Evolutionary conservation across 1,140 invertebrate genomes (phyloP).

Genomic region (Lordiphosa stackelbergi): DNA sequence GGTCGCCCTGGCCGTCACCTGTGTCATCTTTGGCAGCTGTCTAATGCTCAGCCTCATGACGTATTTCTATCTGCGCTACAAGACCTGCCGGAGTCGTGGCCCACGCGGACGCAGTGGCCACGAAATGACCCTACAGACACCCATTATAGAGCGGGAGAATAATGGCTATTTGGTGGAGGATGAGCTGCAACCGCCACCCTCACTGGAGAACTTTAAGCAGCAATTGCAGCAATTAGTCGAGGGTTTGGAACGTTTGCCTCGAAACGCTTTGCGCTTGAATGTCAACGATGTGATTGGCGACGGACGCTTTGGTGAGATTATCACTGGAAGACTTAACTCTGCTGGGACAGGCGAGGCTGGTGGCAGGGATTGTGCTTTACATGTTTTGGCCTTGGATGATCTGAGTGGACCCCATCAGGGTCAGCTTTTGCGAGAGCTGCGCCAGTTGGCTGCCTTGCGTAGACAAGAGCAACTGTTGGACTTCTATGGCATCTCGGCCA

Average conservation of each 20-base stretch:
- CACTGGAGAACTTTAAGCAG: slow-evolving; percentile 84
- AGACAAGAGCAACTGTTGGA: slow-evolving; percentile 85
- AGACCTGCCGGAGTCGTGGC: slow-evolving; percentile 78
- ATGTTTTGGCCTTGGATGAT: slow-evolving; percentile 78
- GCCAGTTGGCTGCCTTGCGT: slow-evolving; percentile 83
- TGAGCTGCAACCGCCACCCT: slow-evolving; percentile 77
- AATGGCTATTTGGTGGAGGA: slow-evolving; percentile 86
- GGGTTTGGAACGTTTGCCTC: slow-evolving; percentile 81
- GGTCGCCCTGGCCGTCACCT: slow-evolving; percentile 80
- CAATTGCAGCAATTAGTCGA: slow-evolving; percentile 77
- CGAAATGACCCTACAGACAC: slow-evolving; percentile 83
- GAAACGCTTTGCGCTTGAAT: slow-evolving; percentile 83
- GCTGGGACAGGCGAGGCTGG: slow-evolving; percentile 15
- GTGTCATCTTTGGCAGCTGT: slow-evolving; percentile 80
- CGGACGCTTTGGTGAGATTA: slow-evolving; percentile 87
- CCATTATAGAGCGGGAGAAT: slow-evolving; percentile 84
- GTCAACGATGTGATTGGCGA: slow-evolving; percentile 82
- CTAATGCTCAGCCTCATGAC: slow-evolving; percentile 80
- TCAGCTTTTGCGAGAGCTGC: slow-evolving; percentile 85
- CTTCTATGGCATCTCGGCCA: slow-evolving; percentile 88
- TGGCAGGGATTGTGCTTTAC: slow-evolving; percentile 57
- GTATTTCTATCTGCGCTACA: slow-evolving; percentile 80
- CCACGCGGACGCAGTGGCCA: slow-evolving; percentile 80
- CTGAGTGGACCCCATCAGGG: slow-evolving; percentile 81
- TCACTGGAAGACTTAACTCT: slow-evolving; percentile 80